Evolutionary conservation across 2,888 invertebrate genomes (phyloP).

Genomic region (Epinotia brunnichana): DNA sequence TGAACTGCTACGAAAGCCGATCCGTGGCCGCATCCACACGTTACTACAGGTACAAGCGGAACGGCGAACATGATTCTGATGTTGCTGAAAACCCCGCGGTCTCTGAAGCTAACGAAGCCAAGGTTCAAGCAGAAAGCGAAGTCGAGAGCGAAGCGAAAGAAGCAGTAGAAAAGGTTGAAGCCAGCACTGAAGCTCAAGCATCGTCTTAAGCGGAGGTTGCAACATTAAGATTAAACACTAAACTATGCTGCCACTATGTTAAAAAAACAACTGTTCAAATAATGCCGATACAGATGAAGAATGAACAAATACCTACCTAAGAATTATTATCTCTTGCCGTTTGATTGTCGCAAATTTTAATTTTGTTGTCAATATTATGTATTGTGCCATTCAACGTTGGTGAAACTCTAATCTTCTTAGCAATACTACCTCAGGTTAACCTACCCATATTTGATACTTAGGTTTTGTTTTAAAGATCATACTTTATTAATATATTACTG

Average conservation of each 20-base stretch:
- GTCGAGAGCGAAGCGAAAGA: conserved; percentile 34
- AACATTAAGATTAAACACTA: neutral
- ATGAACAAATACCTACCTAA: neutral
- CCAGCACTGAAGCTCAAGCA: conserved; percentile 6
- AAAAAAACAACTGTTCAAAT: neutral
- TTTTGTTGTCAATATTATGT: neutral
- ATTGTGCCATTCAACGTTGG: neutral
- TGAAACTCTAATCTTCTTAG: neutral
- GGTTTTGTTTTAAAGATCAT: conserved; percentile 11
- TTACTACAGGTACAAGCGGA: conserved; percentile 76
- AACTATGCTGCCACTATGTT: neutral
- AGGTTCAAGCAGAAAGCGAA: neutral
- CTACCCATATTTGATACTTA: neutral
- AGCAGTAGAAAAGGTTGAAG: conserved; percentile 30
- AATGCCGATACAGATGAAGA: neutral
- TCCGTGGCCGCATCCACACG: conserved; percentile 72
- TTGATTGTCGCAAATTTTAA: neutral
- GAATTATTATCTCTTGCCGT: neutral
- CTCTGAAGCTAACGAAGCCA: conserved; percentile 30
- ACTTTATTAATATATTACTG: conserved; percentile 34
- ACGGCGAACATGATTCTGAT: conserved; percentile 60
- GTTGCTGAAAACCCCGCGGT: conserved; percentile 36
- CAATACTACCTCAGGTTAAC: neutral
- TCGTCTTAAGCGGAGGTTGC: neutral
- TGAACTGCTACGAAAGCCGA: conserved; percentile 81